phyloP scores from a whole-genome alignment of 1,140 invertebrate genomes.

The Drosophila mayri region DNA sequence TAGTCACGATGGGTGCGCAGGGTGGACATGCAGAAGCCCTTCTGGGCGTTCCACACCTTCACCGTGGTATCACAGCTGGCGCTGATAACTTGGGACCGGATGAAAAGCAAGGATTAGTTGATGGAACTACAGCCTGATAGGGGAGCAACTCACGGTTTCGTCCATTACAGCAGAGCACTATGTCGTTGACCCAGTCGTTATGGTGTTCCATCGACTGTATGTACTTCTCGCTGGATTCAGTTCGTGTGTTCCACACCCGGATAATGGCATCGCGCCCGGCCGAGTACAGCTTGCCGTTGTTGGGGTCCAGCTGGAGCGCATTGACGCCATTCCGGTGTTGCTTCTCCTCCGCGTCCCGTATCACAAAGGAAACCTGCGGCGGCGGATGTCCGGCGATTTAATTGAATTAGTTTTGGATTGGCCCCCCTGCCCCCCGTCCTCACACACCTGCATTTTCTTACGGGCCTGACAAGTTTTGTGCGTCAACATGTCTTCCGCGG shows the following conservation, averaged over 20 bases:
- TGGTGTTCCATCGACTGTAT: constrained; percentile 99
- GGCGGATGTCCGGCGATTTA: constrained; percentile 9
- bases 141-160: constrained; percentile 91
- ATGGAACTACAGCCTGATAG: background rate
- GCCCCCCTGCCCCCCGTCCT: background rate
- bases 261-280: constrained; percentile 98
- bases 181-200: constrained; percentile 99
- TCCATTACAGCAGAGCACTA: constrained; percentile 98
- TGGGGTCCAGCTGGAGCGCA: constrained; percentile 96
- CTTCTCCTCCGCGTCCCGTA: constrained; percentile 97
- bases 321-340: constrained; percentile 98
- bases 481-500: constrained; percentile 79
- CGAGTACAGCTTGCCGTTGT: constrained; percentile 95
- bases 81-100: constrained; percentile 93
- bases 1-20: constrained; percentile 99
- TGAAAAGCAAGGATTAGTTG: background rate
- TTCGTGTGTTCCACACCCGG: constrained; percentile 95
- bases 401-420: constrained; percentile 27
- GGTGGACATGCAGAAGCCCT: constrained; percentile 99
- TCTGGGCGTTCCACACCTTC: constrained; percentile 99
- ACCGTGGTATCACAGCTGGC: constrained; percentile 99
- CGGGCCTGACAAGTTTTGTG: constrained; percentile 86
- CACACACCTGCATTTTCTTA: constrained; percentile 89
- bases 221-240: constrained; percentile 91
- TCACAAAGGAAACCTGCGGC: constrained; percentile 97